Percentiles rank a stretch among this genome's conserved stretches.
Evolutionary conservation across 2,113 vertebrate genomes (phyloP).

Genomic region (Pipra filicauda): DNA sequence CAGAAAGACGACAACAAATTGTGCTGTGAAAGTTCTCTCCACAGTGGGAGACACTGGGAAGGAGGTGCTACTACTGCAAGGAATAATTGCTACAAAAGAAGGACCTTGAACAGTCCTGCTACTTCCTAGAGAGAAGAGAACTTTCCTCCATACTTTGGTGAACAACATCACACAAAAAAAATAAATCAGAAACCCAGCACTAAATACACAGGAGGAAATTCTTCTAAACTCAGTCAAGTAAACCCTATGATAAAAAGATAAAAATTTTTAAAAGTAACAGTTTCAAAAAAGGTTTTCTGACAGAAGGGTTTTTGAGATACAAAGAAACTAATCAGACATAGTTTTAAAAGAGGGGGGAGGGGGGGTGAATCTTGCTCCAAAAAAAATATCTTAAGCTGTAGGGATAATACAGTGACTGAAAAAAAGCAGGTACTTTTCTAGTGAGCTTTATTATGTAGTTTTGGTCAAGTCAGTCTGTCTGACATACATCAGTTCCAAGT

Average conservation of each 20-base stretch:
- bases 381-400: neutral
- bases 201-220: neutral
- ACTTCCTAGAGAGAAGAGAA: neutral
- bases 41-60: neutral
- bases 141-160: neutral
- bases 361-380: neutral
- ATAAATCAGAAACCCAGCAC: neutral
- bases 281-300: neutral
- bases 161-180: neutral
- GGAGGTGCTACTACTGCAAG: neutral
- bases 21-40: neutral
- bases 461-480: neutral
- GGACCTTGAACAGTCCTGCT: neutral
- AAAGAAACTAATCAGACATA: neutral
- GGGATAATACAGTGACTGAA: neutral
- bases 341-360: neutral
- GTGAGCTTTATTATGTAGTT: neutral
- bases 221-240: neutral
- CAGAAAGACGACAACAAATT: neutral
- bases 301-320: neutral
- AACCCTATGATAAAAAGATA: neutral
- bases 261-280: neutral
- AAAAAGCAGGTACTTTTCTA: neutral
- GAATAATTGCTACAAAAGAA: neutral
- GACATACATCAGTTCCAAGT: neutral